phyloP scores from a whole-genome alignment of 2,888 invertebrate genomes.

The Chesias legatella region DNA sequence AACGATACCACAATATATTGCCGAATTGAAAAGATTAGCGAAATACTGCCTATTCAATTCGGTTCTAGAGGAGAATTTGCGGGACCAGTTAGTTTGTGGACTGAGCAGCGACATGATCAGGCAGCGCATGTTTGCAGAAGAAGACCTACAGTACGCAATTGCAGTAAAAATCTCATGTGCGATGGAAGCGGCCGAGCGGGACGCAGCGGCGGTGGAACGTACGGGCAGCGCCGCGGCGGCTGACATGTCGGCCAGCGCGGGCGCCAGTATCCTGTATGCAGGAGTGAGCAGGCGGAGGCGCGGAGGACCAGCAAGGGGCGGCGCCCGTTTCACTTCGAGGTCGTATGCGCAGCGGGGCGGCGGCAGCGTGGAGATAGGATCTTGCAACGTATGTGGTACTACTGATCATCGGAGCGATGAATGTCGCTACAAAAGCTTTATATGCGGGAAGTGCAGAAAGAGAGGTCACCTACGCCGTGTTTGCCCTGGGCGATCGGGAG shows the following conservation, averaged over 20 bases:
- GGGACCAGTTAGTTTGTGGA: background rate
- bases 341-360: too few species aligned
- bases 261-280: too few species aligned
- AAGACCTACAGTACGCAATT: background rate
- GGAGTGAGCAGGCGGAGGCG: too few species aligned
- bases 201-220: conserved; percentile 1
- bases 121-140: background rate
- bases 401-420: background rate
- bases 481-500: background rate
- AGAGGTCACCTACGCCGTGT: background rate
- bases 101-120: background rate
- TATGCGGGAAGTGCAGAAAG: background rate
- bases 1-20: conserved; percentile 6
- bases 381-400: too few species aligned
- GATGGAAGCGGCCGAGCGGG: background rate
- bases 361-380: too few species aligned
- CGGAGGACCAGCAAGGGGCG: too few species aligned
- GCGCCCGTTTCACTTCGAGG: too few species aligned
- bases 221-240: background rate
- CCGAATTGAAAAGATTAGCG: conserved; percentile 9
- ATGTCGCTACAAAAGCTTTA: background rate
- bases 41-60: background rate
- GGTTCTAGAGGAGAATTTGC: background rate
- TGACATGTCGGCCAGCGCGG: too few species aligned
- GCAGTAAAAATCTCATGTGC: background rate